Percentiles rank a stretch among this genome's conserved stretches.
These are phyloP conservation scores for Anodontia alba DNA, from an alignment of 2,888 invertebrate species.

Conservation along the genomic window DNA sequence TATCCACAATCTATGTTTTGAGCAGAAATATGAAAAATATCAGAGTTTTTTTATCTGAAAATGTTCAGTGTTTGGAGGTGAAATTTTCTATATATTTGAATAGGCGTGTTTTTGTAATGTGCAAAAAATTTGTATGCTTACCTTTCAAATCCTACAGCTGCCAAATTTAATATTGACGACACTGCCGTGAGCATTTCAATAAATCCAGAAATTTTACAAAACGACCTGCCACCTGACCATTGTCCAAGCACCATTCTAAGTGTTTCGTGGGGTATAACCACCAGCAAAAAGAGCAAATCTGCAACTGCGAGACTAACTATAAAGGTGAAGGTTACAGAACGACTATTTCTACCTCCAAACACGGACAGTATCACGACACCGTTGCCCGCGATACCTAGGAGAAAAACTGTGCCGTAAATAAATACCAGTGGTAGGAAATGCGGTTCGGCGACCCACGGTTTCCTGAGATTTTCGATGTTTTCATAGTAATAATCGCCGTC, in stretches of 20 bases:
- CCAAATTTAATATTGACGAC: slow-evolving; percentile 86
- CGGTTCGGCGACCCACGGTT: slow-evolving; percentile 72
- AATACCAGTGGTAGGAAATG: slow-evolving; percentile 77
- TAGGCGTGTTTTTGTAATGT: too few species aligned
- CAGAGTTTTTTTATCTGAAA: too few species aligned
- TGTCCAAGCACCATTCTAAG: slow-evolving; percentile 84
- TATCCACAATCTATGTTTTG: too few species aligned
- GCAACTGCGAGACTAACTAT: slow-evolving; percentile 84
- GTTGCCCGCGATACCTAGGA: slow-evolving; percentile 86
- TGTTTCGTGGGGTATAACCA: slow-evolving; percentile 86
- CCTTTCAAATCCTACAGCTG: slow-evolving; percentile 87
- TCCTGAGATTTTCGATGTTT: slow-evolving; percentile 50
- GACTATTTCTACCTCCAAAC: slow-evolving; percentile 82
- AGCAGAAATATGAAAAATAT: too few species aligned
- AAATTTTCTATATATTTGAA: too few species aligned
- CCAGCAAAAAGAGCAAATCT: slow-evolving; percentile 85
- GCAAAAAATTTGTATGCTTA: slow-evolving; percentile 68
- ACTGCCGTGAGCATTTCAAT: slow-evolving; percentile 86
- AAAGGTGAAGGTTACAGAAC: slow-evolving; percentile 82
- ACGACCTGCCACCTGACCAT: slow-evolving; percentile 85
- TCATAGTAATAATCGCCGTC: slow-evolving; percentile 51
- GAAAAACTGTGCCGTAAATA: slow-evolving; percentile 78
- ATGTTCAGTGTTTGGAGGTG: too few species aligned
- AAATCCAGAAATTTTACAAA: slow-evolving; percentile 86
- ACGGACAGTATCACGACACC: slow-evolving; percentile 85